Base-by-base conservation (phyloP, 2,888 invertebrate genomes). In the Campoplex nolae region DNA sequence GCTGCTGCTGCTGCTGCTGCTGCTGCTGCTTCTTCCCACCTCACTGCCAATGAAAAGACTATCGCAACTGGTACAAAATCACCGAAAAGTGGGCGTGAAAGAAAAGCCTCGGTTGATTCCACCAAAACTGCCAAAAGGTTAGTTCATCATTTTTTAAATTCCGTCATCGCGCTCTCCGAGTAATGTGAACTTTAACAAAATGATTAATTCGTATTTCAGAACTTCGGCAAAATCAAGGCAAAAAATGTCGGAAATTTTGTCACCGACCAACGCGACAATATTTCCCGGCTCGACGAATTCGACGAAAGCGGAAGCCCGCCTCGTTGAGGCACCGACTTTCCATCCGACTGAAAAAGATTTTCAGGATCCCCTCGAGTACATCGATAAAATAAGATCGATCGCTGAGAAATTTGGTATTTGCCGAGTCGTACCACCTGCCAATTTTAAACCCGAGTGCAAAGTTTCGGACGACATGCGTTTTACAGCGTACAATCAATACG, bases 361-460 rank as follows among this genome's bases (percentile, higher is more conserved):
- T 92, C 93, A 92, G 87, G 98, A 99, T 95, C 98, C 98, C 0
- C 94, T 98, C 7, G 96, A 96, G 86, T 99, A 97, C 91, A 97
- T 98, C 83, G 97, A 97, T 86, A 96, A 97, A 85, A 97, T 98
- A 51, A 95, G 97, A 76, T 95, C 96, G 0, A 95, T 96, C 78
- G 98, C 98, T 0, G 97, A 97, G 68, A 96, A 97, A 84, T 98
- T 96, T 93, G 98, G 99, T 0, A 96, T 99, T 85, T 99, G 98
- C 92, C 96, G 97, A 88, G 97, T 99, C 42, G 96, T 98, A 35
- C 98, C 98, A 3, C 99, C 99, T 0, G 93, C 95, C 0, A 96
- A 95, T 84, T 98, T 98, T 92, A 96, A 97, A 95, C 97, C 98
- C 1, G 97, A 97, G 88, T 98, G 98, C 91, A 96, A 97, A 89